Evolutionary conservation across 1,140 invertebrate species (phyloP), one percentile per base, ranked within the genome.

Genomic region (Pachyrhynchus sulphureomaculatus): DNA sequence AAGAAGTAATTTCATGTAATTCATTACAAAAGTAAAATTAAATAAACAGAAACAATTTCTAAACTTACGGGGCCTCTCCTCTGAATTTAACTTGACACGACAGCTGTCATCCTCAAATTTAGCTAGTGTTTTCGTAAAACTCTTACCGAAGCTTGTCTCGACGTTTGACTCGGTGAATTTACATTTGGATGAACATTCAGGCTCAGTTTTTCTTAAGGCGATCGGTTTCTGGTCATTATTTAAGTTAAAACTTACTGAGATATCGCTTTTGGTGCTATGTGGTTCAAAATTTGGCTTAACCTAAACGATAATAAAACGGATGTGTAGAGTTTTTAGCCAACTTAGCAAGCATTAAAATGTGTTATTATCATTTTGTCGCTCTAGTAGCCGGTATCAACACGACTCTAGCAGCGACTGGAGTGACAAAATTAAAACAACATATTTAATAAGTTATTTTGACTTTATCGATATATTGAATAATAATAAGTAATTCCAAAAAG

Each of bases 181-280:
- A 12, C 37, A 6, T 4, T 23, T 42, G 6, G 10, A 4, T 4
- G 4, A 4, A 10, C 6, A 5, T 6, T 42, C 37, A 8, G 37
- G 4, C 12, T 53, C 47, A 8, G 17, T 13, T 48, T 72, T 66
- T 62, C 71, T 67, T 18, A 60, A 21, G 53, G 58, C 41, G 39
- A 68, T 60, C 1, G 63, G 56, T 59, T 68, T 72, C n/a, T 64
- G 56, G 13, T 68, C 58, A 83, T 81, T 67, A 62, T 81, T 82
- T 4, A 85, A 70, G 66, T 82, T 85, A 13, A 85, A 75, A 66
- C 78, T 83, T 12, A 84, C 78, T 0, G 81, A 76, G 49, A 83
- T 82, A 32, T 82, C 77, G 24, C 56, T 67, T 39, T 56, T 67
- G 6, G 34, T 29, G 20, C 4, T 24, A n/a, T 56, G 44, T 12